phyloP scores from a whole-genome alignment of 2,888 invertebrate genomes.

The Megaustenia siamemsis region DNA sequence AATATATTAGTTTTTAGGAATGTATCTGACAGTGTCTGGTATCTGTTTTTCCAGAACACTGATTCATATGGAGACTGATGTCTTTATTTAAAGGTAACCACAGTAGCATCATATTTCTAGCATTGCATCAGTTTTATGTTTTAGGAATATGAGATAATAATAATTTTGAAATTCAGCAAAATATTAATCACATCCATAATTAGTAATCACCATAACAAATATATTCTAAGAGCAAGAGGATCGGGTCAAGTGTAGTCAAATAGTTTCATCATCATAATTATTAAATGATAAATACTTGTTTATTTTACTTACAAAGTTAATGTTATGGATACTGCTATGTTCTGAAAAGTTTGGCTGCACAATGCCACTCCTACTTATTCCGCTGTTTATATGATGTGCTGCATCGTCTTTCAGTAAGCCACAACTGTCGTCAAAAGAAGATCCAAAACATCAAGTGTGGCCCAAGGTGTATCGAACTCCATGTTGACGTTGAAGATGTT shows the following conservation, averaged over 20 bases:
- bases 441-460: constrained; percentile 66
- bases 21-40: too few relatives aligned
- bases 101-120: too few relatives aligned
- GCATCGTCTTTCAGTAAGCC: constrained; percentile 70
- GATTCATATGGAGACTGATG: too few relatives aligned
- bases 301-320: constrained; percentile 53
- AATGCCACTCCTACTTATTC: constrained; percentile 28
- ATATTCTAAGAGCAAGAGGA: too few relatives aligned
- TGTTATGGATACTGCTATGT: constrained; percentile 23
- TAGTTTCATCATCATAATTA: background rate
- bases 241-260: background rate
- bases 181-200: too few relatives aligned
- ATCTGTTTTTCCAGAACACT: too few relatives aligned
- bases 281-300: background rate
- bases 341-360: background rate
- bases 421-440: constrained; percentile 71
- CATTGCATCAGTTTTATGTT: too few relatives aligned
- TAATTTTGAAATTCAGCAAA: too few relatives aligned
- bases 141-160: too few relatives aligned
- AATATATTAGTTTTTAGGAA: too few relatives aligned
- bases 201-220: too few relatives aligned
- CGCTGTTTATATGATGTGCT: background rate
- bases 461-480: constrained; percentile 56
- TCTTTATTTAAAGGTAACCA: too few relatives aligned
- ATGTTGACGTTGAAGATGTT: constrained; percentile 38